phyloP scores from a whole-genome alignment of 2,113 vertebrate species.

The Canis aureus region DNA sequence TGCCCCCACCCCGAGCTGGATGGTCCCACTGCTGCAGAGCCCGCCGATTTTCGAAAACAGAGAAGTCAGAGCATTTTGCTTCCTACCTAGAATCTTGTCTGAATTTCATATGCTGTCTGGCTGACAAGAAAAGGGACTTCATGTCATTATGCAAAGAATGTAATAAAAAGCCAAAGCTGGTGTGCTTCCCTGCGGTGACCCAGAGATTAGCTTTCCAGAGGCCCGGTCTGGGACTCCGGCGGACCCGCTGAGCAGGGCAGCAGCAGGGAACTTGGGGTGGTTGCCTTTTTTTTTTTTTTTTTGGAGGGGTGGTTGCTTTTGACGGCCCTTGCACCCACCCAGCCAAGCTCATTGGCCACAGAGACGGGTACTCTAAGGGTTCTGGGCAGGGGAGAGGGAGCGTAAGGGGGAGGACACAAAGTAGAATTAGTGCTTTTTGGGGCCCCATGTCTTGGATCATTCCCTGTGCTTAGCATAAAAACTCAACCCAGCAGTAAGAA shows the following conservation, averaged over 20 bases:
- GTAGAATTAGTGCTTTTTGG: not conserved
- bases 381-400: not conserved
- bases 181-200: constrained; percentile 27
- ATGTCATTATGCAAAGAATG: constrained; percentile 64
- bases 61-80: not conserved
- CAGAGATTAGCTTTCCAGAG: constrained; percentile 49
- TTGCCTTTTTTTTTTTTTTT: not conserved
- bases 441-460: not conserved
- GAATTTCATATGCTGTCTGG: not conserved
- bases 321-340: not conserved
- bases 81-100: not conserved
- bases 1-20: rapidly evolving
- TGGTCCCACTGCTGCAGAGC: not conserved
- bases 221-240: not conserved
- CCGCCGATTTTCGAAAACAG: not conserved
- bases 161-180: constrained; percentile 60
- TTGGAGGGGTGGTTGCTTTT: not conserved
- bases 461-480: not conserved
- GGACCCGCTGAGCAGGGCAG: not conserved
- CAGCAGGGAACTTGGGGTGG: not conserved
- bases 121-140: constrained; percentile 48
- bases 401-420: not conserved
- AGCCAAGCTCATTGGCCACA: not conserved
- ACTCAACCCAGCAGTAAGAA: not conserved
- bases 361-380: not conserved